Evolutionary conservation across 2,888 invertebrate species (phyloP).

Genomic region (Adineta ricciae): DNA sequence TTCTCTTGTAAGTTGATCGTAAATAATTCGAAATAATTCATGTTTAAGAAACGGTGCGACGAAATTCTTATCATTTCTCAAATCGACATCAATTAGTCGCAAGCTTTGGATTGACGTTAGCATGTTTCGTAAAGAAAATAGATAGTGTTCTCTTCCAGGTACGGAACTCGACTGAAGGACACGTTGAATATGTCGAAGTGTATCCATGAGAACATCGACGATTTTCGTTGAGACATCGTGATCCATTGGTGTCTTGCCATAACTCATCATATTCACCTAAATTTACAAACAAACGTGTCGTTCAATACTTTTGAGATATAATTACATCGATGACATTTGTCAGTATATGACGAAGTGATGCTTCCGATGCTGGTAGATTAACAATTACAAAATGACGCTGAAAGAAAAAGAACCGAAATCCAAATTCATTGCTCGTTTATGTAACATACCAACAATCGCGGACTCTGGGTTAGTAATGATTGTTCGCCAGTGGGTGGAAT

Average conservation of each 20-base stretch:
- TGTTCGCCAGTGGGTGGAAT: slow-evolving; percentile 43
- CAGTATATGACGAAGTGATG: slow-evolving; percentile 42
- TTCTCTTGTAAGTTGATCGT: slow-evolving; percentile 43
- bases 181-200: slow-evolving; percentile 42
- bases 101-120: slow-evolving; percentile 47
- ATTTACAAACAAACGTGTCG: not conserved
- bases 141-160: slow-evolving; percentile 47
- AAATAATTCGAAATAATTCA: slow-evolving; percentile 44
- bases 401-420: slow-evolving; percentile 34
- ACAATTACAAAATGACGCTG: slow-evolving; percentile 50
- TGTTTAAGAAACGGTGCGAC: slow-evolving; percentile 48
- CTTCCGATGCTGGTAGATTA: slow-evolving; percentile 43
- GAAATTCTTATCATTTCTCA: slow-evolving; percentile 44
- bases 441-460: slow-evolving; percentile 43
- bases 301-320: not conserved
- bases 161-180: slow-evolving; percentile 45
- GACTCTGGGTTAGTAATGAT: slow-evolving; percentile 40
- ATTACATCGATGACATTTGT: slow-evolving; percentile 46
- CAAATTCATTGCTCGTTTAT: not conserved
- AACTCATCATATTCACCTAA: slow-evolving; percentile 43
- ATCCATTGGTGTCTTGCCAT: slow-evolving; percentile 44
- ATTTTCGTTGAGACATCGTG: slow-evolving; percentile 41
- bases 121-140: slow-evolving; percentile 47
- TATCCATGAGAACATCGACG: slow-evolving; percentile 44
- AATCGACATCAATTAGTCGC: slow-evolving; percentile 45